Evolutionary conservation across 2,113 vertebrate genomes (phyloP), one percentile per base, ranked within the genome.

Genomic region (Pseudopipra pipra): DNA sequence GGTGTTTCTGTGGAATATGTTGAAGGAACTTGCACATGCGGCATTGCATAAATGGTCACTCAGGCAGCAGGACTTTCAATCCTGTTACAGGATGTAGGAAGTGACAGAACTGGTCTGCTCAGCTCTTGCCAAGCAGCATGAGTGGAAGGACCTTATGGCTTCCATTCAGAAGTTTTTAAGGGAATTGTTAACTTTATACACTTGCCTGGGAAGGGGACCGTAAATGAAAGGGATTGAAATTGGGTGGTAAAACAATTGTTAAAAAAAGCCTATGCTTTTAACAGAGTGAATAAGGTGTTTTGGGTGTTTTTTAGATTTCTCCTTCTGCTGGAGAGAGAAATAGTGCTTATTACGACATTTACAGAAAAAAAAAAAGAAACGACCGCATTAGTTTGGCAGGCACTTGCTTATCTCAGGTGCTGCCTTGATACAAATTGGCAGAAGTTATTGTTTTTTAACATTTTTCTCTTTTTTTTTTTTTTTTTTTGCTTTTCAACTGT

Each of bases 371-470:
- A n/a, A 54, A 56, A 46, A 12, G 1, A 5, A 20, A 24, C 12
- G 21, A 54, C 39, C 44, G 35, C 6, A 11, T 44, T 27, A 18
- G 30, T 62, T 70, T 80, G 25, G 31, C 7, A 61, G 54, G 49
- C 35, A 67, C 8, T n/a, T 52, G 47, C 62, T 59, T 70, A 23
- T 49, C 49, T 39, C 61, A 43, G 33, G 14, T 78, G 23, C 22
- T 77, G 24, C 22, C 35, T 68, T 80, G 14, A 46, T 21, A 66
- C 15, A 39, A 58, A 89, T 23, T 81, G 33, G 17, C 27, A 35
- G 9, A 86, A 52, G 17, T 41, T 83, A 5, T 6, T 0, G 0
- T 44, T 76, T 24, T 12, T 55, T 88, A 52, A 44, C 15, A 5
- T 39, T 59, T 11, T 2, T 35, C 8, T 13, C 27, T 49, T 9